These are phyloP conservation scores for Oreochromis spilurus DNA, from an alignment of 2,113 vertebrate genomes.

Conservation along the genomic window DNA sequence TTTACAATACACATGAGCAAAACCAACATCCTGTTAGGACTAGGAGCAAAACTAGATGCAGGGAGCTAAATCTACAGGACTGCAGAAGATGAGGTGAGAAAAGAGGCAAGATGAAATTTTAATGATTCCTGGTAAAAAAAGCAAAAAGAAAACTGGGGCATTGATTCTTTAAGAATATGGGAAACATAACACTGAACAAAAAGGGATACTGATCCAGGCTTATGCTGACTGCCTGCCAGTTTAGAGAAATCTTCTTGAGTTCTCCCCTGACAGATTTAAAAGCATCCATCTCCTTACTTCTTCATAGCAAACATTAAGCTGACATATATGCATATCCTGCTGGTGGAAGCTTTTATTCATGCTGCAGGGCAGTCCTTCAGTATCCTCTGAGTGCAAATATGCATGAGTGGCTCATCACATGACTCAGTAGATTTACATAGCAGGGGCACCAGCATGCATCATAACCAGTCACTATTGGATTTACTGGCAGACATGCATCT, in stretches of 20 bases:
- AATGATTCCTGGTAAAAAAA: neutral
- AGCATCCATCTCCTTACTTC: neutral
- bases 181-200: neutral
- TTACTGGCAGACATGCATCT: neutral
- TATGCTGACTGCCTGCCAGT: neutral
- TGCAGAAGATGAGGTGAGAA: neutral
- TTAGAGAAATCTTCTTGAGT: neutral
- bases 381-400: neutral
- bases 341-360: neutral
- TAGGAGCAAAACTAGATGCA: neutral
- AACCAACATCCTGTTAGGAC: neutral
- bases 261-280: neutral
- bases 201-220: neutral
- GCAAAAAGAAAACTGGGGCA: constrained; percentile 8
- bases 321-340: neutral
- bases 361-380: neutral
- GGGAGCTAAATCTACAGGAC: neutral
- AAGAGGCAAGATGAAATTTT: neutral
- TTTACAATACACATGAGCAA: neutral
- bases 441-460: neutral
- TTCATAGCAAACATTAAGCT: neutral
- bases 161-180: neutral
- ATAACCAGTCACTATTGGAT: neutral
- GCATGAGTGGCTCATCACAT: neutral
- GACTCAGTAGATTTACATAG: neutral